Conservation (phyloP, 2,888 invertebrate species). For the Alloplasta piceator region DNA sequence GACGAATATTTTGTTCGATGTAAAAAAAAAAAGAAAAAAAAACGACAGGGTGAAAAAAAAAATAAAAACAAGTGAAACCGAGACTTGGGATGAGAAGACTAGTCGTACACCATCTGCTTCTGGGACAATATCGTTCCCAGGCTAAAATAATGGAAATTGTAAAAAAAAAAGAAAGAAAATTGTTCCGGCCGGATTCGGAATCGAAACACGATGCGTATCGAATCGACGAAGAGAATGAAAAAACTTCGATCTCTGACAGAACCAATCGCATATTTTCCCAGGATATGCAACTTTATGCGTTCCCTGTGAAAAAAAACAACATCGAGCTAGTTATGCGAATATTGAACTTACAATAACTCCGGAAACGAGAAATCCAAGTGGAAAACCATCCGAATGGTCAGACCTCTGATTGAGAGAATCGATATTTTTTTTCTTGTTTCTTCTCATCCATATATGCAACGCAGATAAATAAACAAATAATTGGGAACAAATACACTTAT, state of each 20-base stretch:
- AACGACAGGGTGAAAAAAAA: slow-evolving; percentile 8
- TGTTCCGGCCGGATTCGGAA: slow-evolving; percentile 8
- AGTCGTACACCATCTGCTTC: slow-evolving; percentile 36
- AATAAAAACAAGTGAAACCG: slow-evolving; percentile 10
- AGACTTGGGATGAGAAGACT: slow-evolving; percentile 13
- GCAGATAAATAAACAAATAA: too few species aligned
- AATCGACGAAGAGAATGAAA: slow-evolving; percentile 9
- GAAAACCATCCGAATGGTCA: slow-evolving; percentile 4
- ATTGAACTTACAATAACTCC: not conserved
- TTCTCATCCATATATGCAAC: not conserved
- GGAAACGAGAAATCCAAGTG: not conserved
- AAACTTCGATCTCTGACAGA: slow-evolving; percentile 27
- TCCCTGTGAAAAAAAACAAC: not conserved
- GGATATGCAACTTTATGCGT: not conserved
- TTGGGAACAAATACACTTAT: too few species aligned
- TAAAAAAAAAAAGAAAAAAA: slow-evolving; percentile 13
- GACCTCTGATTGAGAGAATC: not conserved
- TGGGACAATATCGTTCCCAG: slow-evolving; percentile 20
- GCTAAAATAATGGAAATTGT: slow-evolving; percentile 26
- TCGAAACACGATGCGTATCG: slow-evolving; percentile 27
- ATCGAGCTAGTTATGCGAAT: not conserved
- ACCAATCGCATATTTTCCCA: slow-evolving; percentile 28
- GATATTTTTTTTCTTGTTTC: not conserved
- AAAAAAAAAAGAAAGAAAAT: slow-evolving; percentile 33
- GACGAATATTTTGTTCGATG: slow-evolving; percentile 12